Evolutionary conservation across 1,140 invertebrate species (phyloP).

Genomic region (Drosophila willistoni): DNA sequence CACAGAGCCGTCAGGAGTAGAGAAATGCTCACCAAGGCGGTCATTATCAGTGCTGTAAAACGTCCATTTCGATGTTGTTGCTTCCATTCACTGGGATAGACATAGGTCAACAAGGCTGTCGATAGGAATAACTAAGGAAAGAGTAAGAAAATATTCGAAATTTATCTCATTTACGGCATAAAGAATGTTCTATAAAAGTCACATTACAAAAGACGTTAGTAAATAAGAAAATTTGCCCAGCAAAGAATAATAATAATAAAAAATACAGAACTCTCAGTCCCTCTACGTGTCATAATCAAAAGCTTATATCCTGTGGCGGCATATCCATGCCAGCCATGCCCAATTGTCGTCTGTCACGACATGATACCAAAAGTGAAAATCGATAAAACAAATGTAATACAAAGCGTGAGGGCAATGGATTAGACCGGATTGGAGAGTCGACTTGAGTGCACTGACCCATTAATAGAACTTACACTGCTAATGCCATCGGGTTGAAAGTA

Average conservation of each 20-base stretch:
- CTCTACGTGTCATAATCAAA: conserved; percentile 74
- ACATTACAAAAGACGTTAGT: too few species aligned
- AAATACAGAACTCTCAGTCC: conserved; percentile 30
- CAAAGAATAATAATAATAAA: conserved; percentile 15
- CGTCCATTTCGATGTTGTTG: conserved; percentile 55
- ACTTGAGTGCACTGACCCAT: conserved; percentile 70
- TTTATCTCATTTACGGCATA: conserved; percentile 35
- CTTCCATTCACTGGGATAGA: conserved; percentile 70
- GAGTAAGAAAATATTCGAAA: neutral
- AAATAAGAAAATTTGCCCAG: neutral
- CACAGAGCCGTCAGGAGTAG: conserved; percentile 69
- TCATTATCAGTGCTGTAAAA: conserved; percentile 55
- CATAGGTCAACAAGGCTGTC: conserved; percentile 68
- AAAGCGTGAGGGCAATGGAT: conserved; percentile 8
- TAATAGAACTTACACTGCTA: conserved; percentile 75
- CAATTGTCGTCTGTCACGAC: conserved; percentile 67
- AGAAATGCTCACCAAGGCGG: conserved; percentile 55
- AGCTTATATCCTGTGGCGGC: conserved; percentile 67
- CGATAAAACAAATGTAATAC: conserved; percentile 46
- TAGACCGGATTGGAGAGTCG: conserved; percentile 15
- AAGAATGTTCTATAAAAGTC: neutral
- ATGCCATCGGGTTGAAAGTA: conserved; percentile 79
- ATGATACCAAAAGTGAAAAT: conserved; percentile 51
- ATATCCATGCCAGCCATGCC: conserved; percentile 25
- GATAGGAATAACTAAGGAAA: conserved; percentile 55